Evolutionary conservation across 1,140 invertebrate species (phyloP).

Genomic region (Pachyrhynchus sulphureomaculatus): DNA sequence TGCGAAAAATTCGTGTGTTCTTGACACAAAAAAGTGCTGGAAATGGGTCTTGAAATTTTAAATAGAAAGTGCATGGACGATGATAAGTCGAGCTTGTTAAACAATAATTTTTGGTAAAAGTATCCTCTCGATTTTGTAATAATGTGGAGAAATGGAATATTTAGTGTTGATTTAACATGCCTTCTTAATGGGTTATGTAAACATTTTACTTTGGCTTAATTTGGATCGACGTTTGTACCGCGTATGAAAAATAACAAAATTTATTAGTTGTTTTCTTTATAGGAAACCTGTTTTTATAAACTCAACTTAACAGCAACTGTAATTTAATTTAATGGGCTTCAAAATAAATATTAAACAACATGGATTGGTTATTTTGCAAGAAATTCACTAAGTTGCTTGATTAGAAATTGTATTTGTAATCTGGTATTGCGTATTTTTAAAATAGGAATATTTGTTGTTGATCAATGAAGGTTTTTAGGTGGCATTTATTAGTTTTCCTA

Average conservation of each 20-base stretch:
- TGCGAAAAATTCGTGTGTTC: slow-evolving; percentile 1
- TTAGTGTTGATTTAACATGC: not conserved
- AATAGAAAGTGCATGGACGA: slow-evolving; percentile 12
- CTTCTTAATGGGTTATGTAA: not conserved
- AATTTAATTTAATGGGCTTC: too few species aligned
- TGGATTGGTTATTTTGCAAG: too few species aligned
- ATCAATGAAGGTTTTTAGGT: too few species aligned
- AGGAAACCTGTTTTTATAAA: too few species aligned
- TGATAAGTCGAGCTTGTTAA: too few species aligned
- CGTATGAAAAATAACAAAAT: not conserved
- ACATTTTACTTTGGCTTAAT: not conserved
- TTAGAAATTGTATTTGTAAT: too few species aligned
- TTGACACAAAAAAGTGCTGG: slow-evolving; percentile 10
- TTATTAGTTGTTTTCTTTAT: slow-evolving; percentile 11
- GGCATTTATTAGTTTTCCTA: too few species aligned
- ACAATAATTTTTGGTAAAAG: not conserved
- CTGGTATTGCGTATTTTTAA: too few species aligned
- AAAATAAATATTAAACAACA: too few species aligned
- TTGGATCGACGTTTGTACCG: not conserved
- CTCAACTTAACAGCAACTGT: too few species aligned
- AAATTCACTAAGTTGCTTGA: too few species aligned
- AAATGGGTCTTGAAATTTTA: not conserved
- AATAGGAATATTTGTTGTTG: too few species aligned
- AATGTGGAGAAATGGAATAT: not conserved
- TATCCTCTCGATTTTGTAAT: not conserved